Conservation (phyloP, 2,113 vertebrate genomes). For the Myotis lucifugus region DNA sequence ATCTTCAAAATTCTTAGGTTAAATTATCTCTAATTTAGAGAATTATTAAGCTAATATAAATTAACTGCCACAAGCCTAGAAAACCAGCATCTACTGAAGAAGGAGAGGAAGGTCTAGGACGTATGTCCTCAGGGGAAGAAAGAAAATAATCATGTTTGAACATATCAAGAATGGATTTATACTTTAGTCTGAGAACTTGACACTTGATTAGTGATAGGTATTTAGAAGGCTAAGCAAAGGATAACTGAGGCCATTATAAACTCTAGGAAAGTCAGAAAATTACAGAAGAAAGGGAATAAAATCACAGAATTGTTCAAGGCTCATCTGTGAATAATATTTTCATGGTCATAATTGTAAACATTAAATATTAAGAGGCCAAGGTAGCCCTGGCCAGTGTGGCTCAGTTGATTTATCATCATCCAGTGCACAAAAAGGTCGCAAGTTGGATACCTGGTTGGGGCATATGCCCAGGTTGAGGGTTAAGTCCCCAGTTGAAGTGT, state of each 20-base stretch:
- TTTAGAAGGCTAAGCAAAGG: neutral
- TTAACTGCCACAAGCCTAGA: neutral
- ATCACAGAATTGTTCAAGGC: neutral
- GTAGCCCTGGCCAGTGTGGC: neutral
- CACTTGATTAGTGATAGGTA: neutral
- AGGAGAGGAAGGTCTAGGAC: neutral
- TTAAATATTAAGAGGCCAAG: neutral
- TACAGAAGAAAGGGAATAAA: neutral
- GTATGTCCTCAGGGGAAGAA: neutral
- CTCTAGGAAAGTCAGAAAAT: neutral
- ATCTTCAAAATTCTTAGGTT: slow-evolving; percentile 20
- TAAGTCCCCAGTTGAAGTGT: no score
- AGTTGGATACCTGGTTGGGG: no score
- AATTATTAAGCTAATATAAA: neutral
- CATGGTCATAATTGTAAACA: neutral
- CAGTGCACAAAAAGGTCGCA: no score
- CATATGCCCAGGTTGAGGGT: no score
- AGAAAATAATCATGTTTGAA: neutral
- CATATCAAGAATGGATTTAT: neutral
- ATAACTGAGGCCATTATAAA: neutral
- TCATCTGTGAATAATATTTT: neutral
- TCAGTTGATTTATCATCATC: no score
- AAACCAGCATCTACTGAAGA: neutral
- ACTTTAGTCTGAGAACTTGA: neutral
- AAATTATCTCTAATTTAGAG: neutral